Percentiles rank a stretch among this genome's conserved stretches.
Evolutionary conservation across 2,888 invertebrate genomes (phyloP).

Genomic region (Itoplectis maculator): DNA sequence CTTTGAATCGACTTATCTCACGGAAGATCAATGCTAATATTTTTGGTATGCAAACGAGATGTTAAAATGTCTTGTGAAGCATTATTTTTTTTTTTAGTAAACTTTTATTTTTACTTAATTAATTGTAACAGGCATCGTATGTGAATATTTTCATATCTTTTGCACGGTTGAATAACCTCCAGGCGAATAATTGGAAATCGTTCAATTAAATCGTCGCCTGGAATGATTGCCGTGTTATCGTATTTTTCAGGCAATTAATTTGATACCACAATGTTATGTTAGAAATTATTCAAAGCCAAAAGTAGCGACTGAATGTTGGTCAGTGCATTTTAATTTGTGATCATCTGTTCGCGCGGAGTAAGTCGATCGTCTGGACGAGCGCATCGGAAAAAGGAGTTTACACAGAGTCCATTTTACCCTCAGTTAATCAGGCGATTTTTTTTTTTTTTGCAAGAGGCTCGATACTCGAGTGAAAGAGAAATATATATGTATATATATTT

Average conservation of each 20-base stretch:
- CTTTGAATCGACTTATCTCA: neutral
- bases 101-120: neutral
- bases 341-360: neutral
- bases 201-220: neutral
- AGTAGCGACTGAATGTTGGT: neutral
- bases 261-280: neutral
- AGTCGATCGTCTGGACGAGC: conserved; percentile 9
- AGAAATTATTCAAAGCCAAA: neutral
- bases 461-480: neutral
- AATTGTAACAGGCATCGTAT: neutral
- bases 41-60: neutral
- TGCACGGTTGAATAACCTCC: too few relatives aligned
- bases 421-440: neutral
- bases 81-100: neutral
- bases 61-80: neutral
- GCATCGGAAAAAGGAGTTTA: conserved; percentile 53
- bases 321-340: neutral
- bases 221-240: too few relatives aligned
- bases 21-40: neutral
- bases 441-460: conserved; percentile 34
- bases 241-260: neutral
- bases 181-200: too few relatives aligned
- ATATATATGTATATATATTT: conserved; percentile 8
- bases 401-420: conserved; percentile 22
- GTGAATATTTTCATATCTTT: too few relatives aligned